A percentile compares a stretch with the other conserved stretches of the same genome.
These are phyloP conservation scores for Bombus cullumanus DNA, from an alignment of 1,140 invertebrate species.

Conservation along the genomic window DNA sequence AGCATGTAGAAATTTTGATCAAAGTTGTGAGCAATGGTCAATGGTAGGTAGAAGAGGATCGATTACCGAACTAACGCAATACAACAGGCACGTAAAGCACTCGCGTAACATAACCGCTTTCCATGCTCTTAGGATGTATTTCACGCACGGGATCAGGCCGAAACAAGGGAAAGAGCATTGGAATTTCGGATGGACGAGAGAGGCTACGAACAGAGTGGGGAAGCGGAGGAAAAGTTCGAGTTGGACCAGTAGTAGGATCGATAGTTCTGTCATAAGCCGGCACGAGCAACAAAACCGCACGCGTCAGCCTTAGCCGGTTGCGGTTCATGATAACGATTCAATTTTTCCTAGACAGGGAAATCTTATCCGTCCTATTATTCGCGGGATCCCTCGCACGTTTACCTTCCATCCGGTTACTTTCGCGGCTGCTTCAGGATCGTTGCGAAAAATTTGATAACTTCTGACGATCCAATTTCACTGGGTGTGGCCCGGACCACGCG, in stretches of 20 bases:
- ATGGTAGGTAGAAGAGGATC: background rate
- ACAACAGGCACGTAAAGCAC: background rate
- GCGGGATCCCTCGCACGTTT: too few species aligned
- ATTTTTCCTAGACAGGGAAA: conserved; percentile 45
- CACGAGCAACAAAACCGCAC: conserved; percentile 64
- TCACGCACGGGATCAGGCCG: conserved; percentile 20
- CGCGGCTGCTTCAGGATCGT: background rate
- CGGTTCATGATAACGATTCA: conserved; percentile 50
- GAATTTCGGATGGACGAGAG: conserved; percentile 30
- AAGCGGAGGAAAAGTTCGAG: conserved; percentile 43
- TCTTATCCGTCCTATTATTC: conserved; percentile 22
- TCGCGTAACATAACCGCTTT: background rate
- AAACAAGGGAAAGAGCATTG: background rate
- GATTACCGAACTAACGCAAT: conserved; percentile 23
- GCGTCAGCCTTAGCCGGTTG: conserved; percentile 59
- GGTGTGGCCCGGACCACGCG: conserved; percentile 4
- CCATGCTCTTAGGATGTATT: background rate
- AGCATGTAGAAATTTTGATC: background rate
- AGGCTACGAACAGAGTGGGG: too few species aligned
- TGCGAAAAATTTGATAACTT: background rate
- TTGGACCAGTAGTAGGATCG: conserved; percentile 56
- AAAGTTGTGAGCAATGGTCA: background rate
- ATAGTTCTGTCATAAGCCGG: conserved; percentile 66
- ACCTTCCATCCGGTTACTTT: too few species aligned
- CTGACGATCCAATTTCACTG: conserved; percentile 20